A percentile compares a stretch with the other conserved stretches of the same genome.
Conservation (phyloP, 1,140 invertebrate genomes). For the Ceratoteleas bidentatus region DNA sequence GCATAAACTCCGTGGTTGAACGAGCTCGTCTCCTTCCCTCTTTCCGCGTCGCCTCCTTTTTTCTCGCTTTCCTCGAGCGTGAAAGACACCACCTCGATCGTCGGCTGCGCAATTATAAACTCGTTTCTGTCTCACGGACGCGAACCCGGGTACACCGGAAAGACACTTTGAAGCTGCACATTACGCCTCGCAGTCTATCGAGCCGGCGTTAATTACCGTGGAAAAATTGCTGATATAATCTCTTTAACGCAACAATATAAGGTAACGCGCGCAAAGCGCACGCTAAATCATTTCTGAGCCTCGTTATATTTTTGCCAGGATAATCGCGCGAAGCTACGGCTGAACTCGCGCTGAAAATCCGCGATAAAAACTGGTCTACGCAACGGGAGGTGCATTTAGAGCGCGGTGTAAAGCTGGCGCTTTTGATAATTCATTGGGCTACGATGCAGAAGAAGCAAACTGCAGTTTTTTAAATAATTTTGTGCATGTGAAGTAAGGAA, state of each 20-base stretch:
- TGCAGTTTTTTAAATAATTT: too few species aligned
- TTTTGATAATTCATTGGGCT: too few species aligned
- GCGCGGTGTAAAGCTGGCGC: too few species aligned
- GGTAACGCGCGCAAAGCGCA: constrained; percentile 28
- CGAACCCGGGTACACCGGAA: constrained; percentile 55
- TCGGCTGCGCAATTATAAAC: constrained; percentile 62
- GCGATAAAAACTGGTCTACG: too few species aligned
- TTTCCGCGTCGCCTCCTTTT: constrained; percentile 22
- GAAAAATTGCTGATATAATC: constrained; percentile 67
- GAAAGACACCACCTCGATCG: constrained; percentile 52
- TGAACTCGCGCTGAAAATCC: background rate
- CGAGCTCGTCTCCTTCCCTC: constrained; percentile 15
- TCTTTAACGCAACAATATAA: constrained; percentile 59
- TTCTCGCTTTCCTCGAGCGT: constrained; percentile 27
- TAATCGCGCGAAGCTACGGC: constrained; percentile 15
- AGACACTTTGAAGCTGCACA: constrained; percentile 56
- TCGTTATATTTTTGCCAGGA: constrained; percentile 26
- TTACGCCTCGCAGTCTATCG: constrained; percentile 61
- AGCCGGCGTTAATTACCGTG: constrained; percentile 63
- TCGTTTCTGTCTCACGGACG: constrained; percentile 63
- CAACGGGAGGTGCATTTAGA: too few species aligned
- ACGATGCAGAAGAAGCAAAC: too few species aligned
- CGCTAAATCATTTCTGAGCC: constrained; percentile 37
- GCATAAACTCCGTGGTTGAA: constrained; percentile 31
- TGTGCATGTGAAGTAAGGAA: too few species aligned